These are phyloP conservation scores for Perdita meconis DNA, from an alignment of 2,888 invertebrate species.

Conservation along the genomic window DNA sequence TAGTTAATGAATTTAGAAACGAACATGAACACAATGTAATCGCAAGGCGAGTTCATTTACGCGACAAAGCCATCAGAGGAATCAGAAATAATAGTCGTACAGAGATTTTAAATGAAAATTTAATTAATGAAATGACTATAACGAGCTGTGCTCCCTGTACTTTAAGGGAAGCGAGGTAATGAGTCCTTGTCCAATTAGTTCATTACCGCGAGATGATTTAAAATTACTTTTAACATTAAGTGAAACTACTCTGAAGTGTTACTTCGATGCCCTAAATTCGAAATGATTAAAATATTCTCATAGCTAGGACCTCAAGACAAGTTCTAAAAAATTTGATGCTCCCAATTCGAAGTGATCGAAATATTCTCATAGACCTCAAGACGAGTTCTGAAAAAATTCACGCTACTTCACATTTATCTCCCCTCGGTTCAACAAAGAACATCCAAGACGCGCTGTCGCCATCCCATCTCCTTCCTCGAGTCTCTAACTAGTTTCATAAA, in stretches of 20 bases:
- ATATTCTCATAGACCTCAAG: too few relatives aligned
- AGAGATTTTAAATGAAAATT: slow-evolving; percentile 25
- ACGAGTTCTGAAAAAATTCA: too few relatives aligned
- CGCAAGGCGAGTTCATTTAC: slow-evolving; percentile 19
- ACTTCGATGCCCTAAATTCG: too few relatives aligned
- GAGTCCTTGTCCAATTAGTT: slow-evolving; percentile 24
- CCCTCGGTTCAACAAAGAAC: background rate
- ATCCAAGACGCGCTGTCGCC: background rate
- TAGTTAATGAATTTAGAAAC: background rate
- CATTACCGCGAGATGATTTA: background rate
- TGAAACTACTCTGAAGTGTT: too few relatives aligned
- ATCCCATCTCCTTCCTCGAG: background rate
- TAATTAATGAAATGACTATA: slow-evolving; percentile 48
- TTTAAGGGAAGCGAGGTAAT: slow-evolving; percentile 8
- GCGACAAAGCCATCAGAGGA: slow-evolving; percentile 19
- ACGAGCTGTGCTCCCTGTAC: slow-evolving; percentile 1
- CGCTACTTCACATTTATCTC: background rate
- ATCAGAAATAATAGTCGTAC: slow-evolving; percentile 31
- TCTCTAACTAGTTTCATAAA: background rate
- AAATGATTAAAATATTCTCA: too few relatives aligned
- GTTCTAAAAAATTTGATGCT: too few relatives aligned
- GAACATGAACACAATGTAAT: background rate
- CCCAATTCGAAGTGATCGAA: too few relatives aligned
- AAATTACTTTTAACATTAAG: too few relatives aligned
- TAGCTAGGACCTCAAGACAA: too few relatives aligned